A percentile compares a stretch with the other conserved stretches of the same genome.
phyloP scores from a whole-genome alignment of 2,888 invertebrate species.

The Atrina japonica region DNA sequence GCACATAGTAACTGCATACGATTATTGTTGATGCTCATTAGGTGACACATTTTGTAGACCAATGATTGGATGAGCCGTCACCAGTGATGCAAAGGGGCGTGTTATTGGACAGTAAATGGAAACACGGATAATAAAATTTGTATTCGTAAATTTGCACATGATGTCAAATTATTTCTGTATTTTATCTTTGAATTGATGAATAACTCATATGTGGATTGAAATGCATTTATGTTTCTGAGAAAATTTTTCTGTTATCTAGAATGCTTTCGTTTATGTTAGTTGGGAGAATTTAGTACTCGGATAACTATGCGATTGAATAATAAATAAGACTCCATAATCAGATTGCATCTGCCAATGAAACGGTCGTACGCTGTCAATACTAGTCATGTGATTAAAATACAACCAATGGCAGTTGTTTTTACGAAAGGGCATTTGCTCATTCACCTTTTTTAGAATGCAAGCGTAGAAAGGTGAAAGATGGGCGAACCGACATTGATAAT shows the following conservation, averaged over 20 bases:
- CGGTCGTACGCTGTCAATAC: constrained; percentile 30
- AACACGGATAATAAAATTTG: too few relatives aligned
- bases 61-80: constrained; percentile 10
- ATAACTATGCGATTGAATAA: constrained; percentile 22
- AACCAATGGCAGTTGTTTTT: constrained; percentile 48
- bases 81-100: neutral
- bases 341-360: constrained; percentile 46
- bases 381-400: constrained; percentile 43
- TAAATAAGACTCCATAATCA: constrained; percentile 24
- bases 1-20: constrained; percentile 64
- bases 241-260: neutral
- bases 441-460: constrained; percentile 75
- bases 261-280: neutral
- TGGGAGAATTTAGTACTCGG: constrained; percentile 30
- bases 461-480: constrained; percentile 41
- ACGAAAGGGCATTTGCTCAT: constrained; percentile 68
- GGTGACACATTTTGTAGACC: constrained; percentile 2
- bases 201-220: neutral
- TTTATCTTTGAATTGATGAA: too few relatives aligned
- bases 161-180: too few relatives aligned
- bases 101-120: too few relatives aligned
- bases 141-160: too few relatives aligned
- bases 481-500: constrained; percentile 8
- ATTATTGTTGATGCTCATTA: constrained; percentile 30
- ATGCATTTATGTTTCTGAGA: neutral